Percentiles rank a stretch among this genome's conserved stretches.
phyloP scores from a whole-genome alignment of 1,140 invertebrate genomes.

The Zaprionus kolodkinae region DNA sequence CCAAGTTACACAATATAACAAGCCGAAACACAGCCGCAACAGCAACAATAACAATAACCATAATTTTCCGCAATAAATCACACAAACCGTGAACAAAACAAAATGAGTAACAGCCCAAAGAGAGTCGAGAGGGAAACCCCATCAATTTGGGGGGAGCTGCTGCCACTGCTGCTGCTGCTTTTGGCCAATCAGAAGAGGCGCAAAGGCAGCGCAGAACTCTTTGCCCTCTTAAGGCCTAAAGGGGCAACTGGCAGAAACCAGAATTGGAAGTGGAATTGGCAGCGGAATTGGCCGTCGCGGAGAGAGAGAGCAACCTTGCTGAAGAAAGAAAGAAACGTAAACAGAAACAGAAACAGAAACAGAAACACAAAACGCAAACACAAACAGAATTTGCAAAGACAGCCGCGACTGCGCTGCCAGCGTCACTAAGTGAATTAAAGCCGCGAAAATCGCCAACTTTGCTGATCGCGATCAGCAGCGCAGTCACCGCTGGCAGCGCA shows the following conservation, averaged over 20 bases:
- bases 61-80: constrained; percentile 78
- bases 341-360: constrained; percentile 5
- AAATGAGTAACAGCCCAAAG: constrained; percentile 53
- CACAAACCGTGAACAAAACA: constrained; percentile 71
- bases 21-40: not conserved
- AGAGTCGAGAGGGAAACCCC: constrained; percentile 60
- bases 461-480: not conserved
- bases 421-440: constrained; percentile 58
- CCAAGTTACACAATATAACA: constrained; percentile 7
- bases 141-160: not conserved
- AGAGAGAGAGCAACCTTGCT: constrained; percentile 37
- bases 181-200: constrained; percentile 61
- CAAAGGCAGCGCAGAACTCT: constrained; percentile 58
- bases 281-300: not conserved
- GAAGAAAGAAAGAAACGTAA: constrained; percentile 12
- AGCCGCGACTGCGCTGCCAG: constrained; percentile 53
- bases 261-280: constrained; percentile 41
- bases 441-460: constrained; percentile 20
- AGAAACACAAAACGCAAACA: constrained; percentile 18
- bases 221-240: constrained; percentile 62
- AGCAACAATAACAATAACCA: constrained; percentile 63
- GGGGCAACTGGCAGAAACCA: constrained; percentile 50
- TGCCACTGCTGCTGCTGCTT: not conserved
- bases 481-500: not conserved
- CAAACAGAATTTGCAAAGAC: constrained; percentile 73